These are phyloP conservation scores for Myiagra hebetior DNA, from an alignment of 2,113 vertebrate genomes.

Conservation along the genomic window DNA sequence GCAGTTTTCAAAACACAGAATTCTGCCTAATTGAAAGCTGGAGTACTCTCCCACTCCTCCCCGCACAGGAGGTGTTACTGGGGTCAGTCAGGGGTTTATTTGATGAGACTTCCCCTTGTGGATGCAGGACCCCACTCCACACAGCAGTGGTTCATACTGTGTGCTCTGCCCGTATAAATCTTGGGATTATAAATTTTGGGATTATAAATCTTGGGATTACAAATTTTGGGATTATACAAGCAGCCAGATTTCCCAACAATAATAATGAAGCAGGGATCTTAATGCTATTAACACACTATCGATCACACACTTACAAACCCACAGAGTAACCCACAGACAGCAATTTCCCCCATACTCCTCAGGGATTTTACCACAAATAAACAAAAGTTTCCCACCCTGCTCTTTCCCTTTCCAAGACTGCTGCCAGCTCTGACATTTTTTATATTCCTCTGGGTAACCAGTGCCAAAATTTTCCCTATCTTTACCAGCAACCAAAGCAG, in stretches of 20 bases:
- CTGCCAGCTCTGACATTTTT: not conserved
- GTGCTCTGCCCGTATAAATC: not conserved
- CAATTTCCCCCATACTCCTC: not conserved
- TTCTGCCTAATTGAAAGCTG: not conserved
- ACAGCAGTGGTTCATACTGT: rapidly evolving
- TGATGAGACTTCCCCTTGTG: not conserved
- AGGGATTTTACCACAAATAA: not conserved
- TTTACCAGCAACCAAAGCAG: not conserved
- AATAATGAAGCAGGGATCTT: not conserved
- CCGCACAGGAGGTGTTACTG: rapidly evolving
- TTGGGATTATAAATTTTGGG: not conserved
- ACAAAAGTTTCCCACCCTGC: not conserved
- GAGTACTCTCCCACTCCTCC: not conserved
- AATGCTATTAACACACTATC: not conserved
- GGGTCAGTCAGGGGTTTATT: not conserved
- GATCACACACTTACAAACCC: not conserved
- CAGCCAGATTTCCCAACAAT: not conserved
- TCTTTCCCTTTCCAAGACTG: not conserved
- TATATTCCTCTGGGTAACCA: not conserved
- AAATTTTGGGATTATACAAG: not conserved
- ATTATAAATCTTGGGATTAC: not conserved
- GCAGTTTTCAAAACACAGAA: not conserved
- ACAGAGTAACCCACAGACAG: not conserved
- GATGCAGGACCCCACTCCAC: not conserved
- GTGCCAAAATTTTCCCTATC: not conserved